Evolutionary conservation across 2,113 vertebrate genomes (phyloP), one percentile per base, ranked within the genome.

Genomic region (Xiphias gladius): DNA sequence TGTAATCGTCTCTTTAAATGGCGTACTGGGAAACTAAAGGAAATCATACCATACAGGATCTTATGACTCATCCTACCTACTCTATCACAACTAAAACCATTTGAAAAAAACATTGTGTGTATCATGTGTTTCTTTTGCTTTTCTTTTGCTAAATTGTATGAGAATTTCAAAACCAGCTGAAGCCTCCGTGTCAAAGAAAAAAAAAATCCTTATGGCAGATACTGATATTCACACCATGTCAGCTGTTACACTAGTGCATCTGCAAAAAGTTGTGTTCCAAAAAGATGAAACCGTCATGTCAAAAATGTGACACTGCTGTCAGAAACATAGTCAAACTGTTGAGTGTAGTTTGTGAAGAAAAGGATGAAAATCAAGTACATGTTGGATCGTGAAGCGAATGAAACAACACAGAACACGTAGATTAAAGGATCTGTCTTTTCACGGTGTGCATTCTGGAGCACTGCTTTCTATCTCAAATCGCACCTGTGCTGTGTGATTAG

Each of bases 1-100:
- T 43, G 19, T 74, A 78, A 71, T 75, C 55, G 30, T 16, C 57
- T 73, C 66, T 50, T 80, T 61, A 66, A 76, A 80, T 68, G 71
- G 74, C 65, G 64, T 41, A 48, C 0, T 0, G 2, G 1, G 46
- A 77, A 84, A 37, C 39, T 4, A 79, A 71, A 54, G 61, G 24
- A 83, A 80, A 41, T 30, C 52, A 54, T 24, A 83, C 72, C 65
- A 4, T 10, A 67, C 35, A n/a, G 24, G 68, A 74, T 62, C 66
- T 39, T 67, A 58, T 92, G 86, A 89, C 41, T 91, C 90, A 88
- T 79, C 63, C 59, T 5, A 72, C 39, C 19, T 58, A 50, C 57
- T 85, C 26, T 66, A 30, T 52, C 37, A 39, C 52, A 85, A 43
- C 78, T 55, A 58, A 81, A 82, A 75, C 0, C 4, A 79, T 74